Evolutionary conservation across 2,888 invertebrate species (phyloP), one percentile per base, ranked within the genome.

Genomic region (Zaprionus lineosus): DNA sequence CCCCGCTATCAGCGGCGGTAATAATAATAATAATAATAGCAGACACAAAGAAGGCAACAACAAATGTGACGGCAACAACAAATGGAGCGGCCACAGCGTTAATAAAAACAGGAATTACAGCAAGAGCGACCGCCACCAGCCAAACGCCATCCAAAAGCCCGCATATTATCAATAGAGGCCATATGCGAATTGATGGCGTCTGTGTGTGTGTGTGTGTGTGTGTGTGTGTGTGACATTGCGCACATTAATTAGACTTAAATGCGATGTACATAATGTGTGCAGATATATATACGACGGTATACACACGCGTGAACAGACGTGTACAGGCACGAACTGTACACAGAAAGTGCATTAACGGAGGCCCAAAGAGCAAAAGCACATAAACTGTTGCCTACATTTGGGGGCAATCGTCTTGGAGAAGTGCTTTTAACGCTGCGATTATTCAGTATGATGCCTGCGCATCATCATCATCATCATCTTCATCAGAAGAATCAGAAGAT

Each of bases 181-280:
- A 34, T 7, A 12, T 5, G 12, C 5, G 4, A 28, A 28, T 15
- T 26, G n/a, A n/a, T n/a, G n/a, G 26, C 5, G 36, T 2, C 7
- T 65, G 43, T 70, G 53, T 26, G 36, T n/a, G 34, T 9, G n/a
- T 28, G 28, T 50, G 19, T 52, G 24, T 33, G 15, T 9, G 34
- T n/a, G 8, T 40, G 40, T 31, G 44, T n/a, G n/a, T n/a, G n/a
- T n/a, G n/a, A n/a, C 26, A 44, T 53, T 57, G 56, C 31, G 66
- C 39, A 62, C 86, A 78, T 85, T 85, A 78, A 85, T 78, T 76
- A 83, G 57, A 72, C 48, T 18, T 63, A 55, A 66, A 67, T 66
- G 71, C 78, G 39, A 39, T 41, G 40, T 60, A 55, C 51, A 55
- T 57, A 56, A 52, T 19, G 19, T 48, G 34, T 24, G 12, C 3